Conservation (phyloP, 2,797 vertebrate species). For the Argyrosomus regius region DNA sequence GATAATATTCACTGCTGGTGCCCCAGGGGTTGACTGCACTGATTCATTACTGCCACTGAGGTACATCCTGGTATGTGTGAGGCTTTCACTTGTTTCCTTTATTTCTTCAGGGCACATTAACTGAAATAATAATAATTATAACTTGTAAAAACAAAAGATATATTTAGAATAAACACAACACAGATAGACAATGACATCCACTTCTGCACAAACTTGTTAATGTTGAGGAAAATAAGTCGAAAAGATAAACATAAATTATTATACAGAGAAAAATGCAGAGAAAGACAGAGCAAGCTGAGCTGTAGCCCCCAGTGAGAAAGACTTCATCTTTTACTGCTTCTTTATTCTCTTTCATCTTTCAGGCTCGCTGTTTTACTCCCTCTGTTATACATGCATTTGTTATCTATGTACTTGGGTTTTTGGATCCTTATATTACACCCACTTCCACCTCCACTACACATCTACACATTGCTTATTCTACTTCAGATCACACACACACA, state of each 20-base stretch:
- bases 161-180: background rate
- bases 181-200: background rate
- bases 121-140: background rate
- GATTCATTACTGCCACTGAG: constrained; percentile 23
- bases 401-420: constrained; percentile 34
- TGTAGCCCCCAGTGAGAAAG: constrained; percentile 59
- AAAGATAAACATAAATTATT: constrained; percentile 42
- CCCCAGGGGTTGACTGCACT: constrained; percentile 1
- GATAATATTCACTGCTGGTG: constrained; percentile 21
- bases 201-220: constrained; percentile 10
- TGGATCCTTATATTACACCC: constrained; percentile 31
- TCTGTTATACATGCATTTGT: constrained; percentile 54
- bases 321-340: constrained; percentile 54
- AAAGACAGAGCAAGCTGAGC: constrained; percentile 41
- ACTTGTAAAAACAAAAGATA: background rate
- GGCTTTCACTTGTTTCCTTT: constrained; percentile 23
- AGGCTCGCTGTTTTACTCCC: constrained; percentile 51
- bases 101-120: background rate
- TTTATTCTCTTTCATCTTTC: constrained; percentile 77
- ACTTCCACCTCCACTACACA: constrained; percentile 28
- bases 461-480: constrained; percentile 18
- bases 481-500: constrained; percentile 30
- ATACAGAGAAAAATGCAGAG: constrained; percentile 33
- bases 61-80: constrained; percentile 8
- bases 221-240: background rate